Evolutionary conservation across 2,797 vertebrate genomes (phyloP).

Genomic region (Malurus leucopterus): DNA sequence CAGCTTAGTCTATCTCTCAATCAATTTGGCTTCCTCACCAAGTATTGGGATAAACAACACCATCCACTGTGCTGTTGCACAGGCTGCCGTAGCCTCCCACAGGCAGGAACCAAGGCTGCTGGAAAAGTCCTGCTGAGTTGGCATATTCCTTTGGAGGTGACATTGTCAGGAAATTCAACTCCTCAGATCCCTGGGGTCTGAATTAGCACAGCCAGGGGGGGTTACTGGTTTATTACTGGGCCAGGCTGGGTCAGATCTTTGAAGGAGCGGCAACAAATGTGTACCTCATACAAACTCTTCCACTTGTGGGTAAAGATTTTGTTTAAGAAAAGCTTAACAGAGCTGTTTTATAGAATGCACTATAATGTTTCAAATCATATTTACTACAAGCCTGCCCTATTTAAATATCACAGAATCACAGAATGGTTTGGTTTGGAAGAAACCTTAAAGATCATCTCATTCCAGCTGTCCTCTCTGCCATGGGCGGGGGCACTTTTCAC

Average conservation of each 20-base stretch:
- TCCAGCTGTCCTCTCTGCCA: rapidly evolving
- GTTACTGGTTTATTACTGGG: neutral
- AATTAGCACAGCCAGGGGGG: neutral
- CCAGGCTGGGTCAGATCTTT: neutral
- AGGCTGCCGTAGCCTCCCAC: neutral
- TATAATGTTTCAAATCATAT: neutral
- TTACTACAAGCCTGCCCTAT: neutral
- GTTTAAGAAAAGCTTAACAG: neutral
- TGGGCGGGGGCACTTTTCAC: neutral
- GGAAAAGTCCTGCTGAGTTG: neutral
- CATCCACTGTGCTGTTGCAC: neutral
- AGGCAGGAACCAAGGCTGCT: neutral
- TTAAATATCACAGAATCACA: neutral
- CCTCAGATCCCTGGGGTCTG: neutral
- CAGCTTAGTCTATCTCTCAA: neutral
- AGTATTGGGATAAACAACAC: rapidly evolving
- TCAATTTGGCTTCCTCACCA: neutral
- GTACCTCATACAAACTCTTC: neutral
- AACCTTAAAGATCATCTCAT: neutral
- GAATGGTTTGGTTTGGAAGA: neutral
- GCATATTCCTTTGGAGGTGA: neutral
- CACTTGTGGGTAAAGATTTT: neutral
- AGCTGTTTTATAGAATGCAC: neutral
- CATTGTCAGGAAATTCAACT: neutral
- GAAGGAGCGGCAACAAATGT: neutral